phyloP scores from a whole-genome alignment of 1,140 invertebrate genomes.

The Solenopsis fugax region DNA sequence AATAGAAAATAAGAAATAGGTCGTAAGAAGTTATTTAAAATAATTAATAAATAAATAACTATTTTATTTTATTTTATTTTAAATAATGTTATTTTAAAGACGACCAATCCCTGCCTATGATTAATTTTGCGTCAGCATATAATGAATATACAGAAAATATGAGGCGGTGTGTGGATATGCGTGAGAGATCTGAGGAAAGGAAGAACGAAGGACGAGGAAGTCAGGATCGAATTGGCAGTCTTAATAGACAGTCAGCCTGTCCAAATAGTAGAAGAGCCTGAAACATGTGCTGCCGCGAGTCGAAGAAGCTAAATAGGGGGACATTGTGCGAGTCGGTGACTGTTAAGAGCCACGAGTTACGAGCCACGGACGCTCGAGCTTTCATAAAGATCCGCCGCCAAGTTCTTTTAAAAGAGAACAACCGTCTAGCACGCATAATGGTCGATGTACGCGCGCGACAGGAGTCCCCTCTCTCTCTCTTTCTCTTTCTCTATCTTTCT shows the following conservation, averaged over 20 bases:
- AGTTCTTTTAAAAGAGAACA: constrained; percentile 78
- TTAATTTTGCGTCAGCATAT: no score
- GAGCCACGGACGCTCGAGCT: constrained; percentile 64
- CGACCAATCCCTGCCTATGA: no score
- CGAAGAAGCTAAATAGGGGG: constrained; percentile 47
- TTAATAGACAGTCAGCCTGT: constrained; percentile 26
- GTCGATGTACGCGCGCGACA: constrained; percentile 57
- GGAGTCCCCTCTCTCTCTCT: constrained; percentile 29
- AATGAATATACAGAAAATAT: no score
- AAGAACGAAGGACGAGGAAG: not conserved
- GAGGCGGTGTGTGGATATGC: not conserved
- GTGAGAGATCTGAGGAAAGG: not conserved
- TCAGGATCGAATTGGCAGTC: constrained; percentile 15
- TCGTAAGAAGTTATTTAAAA: no score
- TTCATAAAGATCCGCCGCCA: constrained; percentile 76
- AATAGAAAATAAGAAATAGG: no score
- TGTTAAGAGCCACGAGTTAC: constrained; percentile 62
- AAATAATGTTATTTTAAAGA: no score
- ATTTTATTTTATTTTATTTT: no score
- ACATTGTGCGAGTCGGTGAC: constrained; percentile 25
- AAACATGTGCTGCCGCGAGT: constrained; percentile 4
- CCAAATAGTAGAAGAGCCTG: constrained; percentile 19
- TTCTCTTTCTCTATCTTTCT: constrained; percentile 30
- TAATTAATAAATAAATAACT: no score
- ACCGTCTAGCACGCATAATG: constrained; percentile 72